Percentiles rank a stretch among this genome's conserved stretches.
These are phyloP conservation scores for Zosterops pallidus DNA, from an alignment of 2,113 vertebrate species.

Conservation along the genomic window DNA sequence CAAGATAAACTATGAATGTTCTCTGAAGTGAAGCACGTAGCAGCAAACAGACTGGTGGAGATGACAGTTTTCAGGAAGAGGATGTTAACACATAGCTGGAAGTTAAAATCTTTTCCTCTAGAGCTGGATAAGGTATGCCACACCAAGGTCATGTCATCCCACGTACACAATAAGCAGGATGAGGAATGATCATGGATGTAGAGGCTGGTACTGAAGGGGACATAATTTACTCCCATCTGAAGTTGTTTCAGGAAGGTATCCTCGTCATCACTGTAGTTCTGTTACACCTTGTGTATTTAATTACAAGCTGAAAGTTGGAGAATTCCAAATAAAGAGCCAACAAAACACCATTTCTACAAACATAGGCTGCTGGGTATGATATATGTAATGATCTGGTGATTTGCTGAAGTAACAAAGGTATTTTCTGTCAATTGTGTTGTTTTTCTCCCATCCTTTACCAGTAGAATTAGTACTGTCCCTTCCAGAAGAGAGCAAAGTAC, in stretches of 20 bases:
- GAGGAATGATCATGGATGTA: background rate
- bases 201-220: background rate
- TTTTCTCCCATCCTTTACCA: background rate
- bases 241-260: background rate
- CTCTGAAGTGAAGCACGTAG: background rate
- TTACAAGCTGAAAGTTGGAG: background rate
- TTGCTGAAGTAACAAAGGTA: background rate
- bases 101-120: background rate
- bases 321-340: background rate
- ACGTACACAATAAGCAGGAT: rapidly evolving
- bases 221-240: background rate
- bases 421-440: background rate
- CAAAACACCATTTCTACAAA: background rate
- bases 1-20: background rate
- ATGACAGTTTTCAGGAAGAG: background rate
- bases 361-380: background rate
- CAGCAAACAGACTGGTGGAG: background rate
- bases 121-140: background rate
- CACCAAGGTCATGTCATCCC: background rate
- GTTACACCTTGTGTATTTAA: background rate
- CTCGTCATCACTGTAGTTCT: background rate
- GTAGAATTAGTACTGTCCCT: background rate
- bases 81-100: background rate
- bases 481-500: background rate
- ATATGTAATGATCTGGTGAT: background rate